phyloP scores from a whole-genome alignment of 2,888 invertebrate genomes.

The Crocallis elinguaria region DNA sequence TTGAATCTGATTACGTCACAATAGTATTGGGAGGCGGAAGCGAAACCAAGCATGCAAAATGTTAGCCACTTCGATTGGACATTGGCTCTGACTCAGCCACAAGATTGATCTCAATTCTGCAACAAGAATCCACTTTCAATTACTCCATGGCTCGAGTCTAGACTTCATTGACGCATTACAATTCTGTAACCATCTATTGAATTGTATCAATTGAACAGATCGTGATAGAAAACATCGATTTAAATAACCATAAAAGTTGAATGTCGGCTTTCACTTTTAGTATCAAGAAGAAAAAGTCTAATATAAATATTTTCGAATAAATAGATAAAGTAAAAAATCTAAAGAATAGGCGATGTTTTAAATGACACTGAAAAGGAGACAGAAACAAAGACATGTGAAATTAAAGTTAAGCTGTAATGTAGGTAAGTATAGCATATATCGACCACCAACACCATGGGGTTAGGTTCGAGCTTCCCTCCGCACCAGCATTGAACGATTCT shows the following conservation, averaged over 20 bases:
- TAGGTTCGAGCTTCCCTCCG: too few species aligned
- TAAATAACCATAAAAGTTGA: background rate
- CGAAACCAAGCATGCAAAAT: slow-evolving; percentile 51
- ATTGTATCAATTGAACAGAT: slow-evolving; percentile 9
- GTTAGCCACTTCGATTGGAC: slow-evolving; percentile 43
- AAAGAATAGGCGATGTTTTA: too few species aligned
- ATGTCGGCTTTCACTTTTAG: slow-evolving; percentile 15
- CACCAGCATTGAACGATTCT: too few species aligned
- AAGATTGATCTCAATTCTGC: slow-evolving; percentile 25
- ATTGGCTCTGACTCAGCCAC: slow-evolving; percentile 15
- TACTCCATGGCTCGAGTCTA: slow-evolving; percentile 12
- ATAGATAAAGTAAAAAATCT: too few species aligned
- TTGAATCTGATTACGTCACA: slow-evolving; percentile 43
- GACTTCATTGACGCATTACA: slow-evolving; percentile 2
- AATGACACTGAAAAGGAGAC: too few species aligned
- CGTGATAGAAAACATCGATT: slow-evolving; percentile 13
- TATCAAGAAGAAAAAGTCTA: background rate
- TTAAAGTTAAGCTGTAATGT: too few species aligned
- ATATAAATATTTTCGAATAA: too few species aligned
- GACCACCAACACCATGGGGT: too few species aligned
- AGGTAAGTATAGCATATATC: too few species aligned
- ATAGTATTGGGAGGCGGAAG: slow-evolving; percentile 58
- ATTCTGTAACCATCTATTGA: slow-evolving; percentile 9
- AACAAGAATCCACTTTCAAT: slow-evolving; percentile 20
- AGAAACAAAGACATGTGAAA: too few species aligned